phyloP scores from a whole-genome alignment of 2,797 vertebrate species.

The Poecilia velifera region DNA sequence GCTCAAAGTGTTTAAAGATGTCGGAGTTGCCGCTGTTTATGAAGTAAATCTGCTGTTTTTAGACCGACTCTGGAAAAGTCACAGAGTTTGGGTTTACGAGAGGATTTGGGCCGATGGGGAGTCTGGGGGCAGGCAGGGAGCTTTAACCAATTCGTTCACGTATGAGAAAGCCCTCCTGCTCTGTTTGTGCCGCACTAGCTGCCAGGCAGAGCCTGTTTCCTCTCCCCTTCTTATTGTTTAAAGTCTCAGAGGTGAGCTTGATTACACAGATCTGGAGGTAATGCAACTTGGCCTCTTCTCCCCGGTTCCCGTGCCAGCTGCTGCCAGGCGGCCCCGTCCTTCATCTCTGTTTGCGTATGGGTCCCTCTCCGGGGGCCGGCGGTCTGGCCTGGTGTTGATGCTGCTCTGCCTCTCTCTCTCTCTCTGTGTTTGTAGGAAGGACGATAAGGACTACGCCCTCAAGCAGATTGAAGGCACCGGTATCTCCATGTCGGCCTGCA shows the following conservation, averaged over 20 bases:
- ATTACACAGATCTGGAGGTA: slow-evolving; percentile 77
- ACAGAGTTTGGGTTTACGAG: slow-evolving; percentile 70
- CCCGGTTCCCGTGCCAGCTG: slow-evolving; percentile 59
- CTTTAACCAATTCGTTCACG: slow-evolving; percentile 57
- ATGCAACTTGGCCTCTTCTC: slow-evolving; percentile 65
- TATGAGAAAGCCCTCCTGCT: slow-evolving; percentile 53
- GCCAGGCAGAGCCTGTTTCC: slow-evolving; percentile 64
- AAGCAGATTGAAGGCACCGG: slow-evolving; percentile 99
- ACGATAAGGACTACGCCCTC: slow-evolving; percentile 99
- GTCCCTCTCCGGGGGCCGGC: slow-evolving; percentile 49
- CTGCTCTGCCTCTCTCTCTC: slow-evolving; percentile 63
- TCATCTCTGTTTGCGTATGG: slow-evolving; percentile 57
- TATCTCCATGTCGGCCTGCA: slow-evolving; percentile 99
- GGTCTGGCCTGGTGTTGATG: slow-evolving; percentile 68
- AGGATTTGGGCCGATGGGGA: slow-evolving; percentile 54
- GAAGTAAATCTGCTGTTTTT: slow-evolving; percentile 67
- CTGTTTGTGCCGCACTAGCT: slow-evolving; percentile 70
- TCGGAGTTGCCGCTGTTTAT: slow-evolving; percentile 70
- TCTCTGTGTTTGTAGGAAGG: slow-evolving; percentile 88
- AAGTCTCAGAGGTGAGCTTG: slow-evolving; percentile 75
- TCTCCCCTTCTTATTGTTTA: slow-evolving; percentile 65
- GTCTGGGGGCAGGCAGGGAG: slow-evolving; percentile 1
- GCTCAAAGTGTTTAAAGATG: slow-evolving; percentile 74
- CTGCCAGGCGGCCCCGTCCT: slow-evolving; percentile 57
- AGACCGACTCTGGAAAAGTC: slow-evolving; percentile 50